Evolutionary conservation across 2,797 vertebrate genomes (phyloP).

Genomic region (Meriones psammophilus): DNA sequence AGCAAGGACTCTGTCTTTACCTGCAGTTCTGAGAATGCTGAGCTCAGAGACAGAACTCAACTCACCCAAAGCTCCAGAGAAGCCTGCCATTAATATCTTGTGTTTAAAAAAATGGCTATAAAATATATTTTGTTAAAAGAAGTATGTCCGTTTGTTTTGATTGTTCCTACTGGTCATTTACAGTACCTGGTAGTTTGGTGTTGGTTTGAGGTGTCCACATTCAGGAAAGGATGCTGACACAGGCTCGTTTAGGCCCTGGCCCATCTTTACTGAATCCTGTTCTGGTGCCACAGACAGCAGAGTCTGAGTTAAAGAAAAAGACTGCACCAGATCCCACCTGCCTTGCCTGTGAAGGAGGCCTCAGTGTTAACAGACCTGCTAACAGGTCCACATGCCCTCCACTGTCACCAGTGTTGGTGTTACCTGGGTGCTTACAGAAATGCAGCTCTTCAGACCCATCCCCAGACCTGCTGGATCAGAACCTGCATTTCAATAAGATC

Average conservation of each 20-base stretch:
- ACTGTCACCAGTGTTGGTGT: not conserved
- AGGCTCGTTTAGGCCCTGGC: not conserved
- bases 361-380: not conserved
- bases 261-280: not conserved
- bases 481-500: not conserved
- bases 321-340: not conserved
- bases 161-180: not conserved
- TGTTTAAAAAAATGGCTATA: not conserved
- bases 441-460: not conserved
- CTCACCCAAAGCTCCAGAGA: not conserved
- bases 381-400: not conserved
- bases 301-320: no score
- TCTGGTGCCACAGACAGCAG: not conserved
- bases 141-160: not conserved
- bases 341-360: not conserved
- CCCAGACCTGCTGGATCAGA: not conserved
- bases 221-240: not conserved
- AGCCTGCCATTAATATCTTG: not conserved
- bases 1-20: not conserved
- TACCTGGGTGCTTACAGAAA: constrained; percentile 6
- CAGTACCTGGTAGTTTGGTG: not conserved
- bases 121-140: not conserved
- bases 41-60: not conserved
- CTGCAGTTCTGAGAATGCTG: not conserved
- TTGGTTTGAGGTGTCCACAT: not conserved